These are phyloP conservation scores for Dicrostonyx torquatus DNA, from an alignment of 2,797 vertebrate genomes.

Conservation along the genomic window DNA sequence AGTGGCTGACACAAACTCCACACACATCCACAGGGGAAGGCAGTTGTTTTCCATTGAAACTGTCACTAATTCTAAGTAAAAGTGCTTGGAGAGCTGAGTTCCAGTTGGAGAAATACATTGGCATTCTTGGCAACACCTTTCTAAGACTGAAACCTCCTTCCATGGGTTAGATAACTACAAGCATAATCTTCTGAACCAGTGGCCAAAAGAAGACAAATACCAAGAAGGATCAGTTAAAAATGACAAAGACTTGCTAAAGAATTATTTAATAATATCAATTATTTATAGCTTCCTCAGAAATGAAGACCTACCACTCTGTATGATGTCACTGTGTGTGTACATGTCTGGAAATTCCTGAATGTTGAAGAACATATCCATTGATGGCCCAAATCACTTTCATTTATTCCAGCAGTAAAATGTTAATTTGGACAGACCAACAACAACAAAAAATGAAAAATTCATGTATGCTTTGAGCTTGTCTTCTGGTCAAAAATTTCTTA, in stretches of 20 bases:
- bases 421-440: neutral
- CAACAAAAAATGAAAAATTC: neutral
- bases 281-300: neutral
- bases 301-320: neutral
- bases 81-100: neutral
- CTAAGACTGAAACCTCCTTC: neutral
- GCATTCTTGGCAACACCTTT: neutral
- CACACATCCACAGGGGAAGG: neutral
- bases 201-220: neutral
- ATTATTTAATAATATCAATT: neutral
- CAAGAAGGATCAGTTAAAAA: neutral
- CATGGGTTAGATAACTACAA: neutral
- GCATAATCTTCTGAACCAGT: neutral
- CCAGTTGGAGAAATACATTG: neutral
- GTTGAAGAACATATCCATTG: neutral
- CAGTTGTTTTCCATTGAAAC: too few species aligned
- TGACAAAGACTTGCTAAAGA: neutral
- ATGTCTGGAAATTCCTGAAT: neutral
- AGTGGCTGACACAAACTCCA: neutral
- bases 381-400: neutral
- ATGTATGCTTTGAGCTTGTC: neutral
- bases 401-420: neutral
- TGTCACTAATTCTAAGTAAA: neutral
- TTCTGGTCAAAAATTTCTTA: neutral
- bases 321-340: neutral